These are phyloP conservation scores for Gasterosteus nipponicus DNA, from an alignment of 2,113 vertebrate species.

Conservation along the genomic window DNA sequence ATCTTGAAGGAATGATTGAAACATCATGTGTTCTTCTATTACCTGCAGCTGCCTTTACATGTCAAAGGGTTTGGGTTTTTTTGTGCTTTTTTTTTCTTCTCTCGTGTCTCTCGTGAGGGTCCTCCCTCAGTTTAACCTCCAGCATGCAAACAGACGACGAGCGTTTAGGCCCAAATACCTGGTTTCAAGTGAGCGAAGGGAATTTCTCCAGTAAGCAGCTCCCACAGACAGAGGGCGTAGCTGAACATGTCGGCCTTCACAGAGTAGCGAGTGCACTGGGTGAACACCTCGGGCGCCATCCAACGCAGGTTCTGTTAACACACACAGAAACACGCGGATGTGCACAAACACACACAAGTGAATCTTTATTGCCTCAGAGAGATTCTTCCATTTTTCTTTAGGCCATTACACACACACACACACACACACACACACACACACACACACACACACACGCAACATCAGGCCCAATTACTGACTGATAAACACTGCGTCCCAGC, in stretches of 20 bases:
- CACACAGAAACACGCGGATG: slow-evolving; percentile 1
- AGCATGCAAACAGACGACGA: neutral
- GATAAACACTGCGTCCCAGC: slow-evolving; percentile 50
- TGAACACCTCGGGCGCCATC: slow-evolving; percentile 98
- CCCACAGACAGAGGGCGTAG: slow-evolving; percentile 95
- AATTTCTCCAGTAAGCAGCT: slow-evolving; percentile 92
- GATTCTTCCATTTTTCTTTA: neutral
- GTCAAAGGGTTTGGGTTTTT: neutral
- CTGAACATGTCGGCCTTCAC: slow-evolving; percentile 96
- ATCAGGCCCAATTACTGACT: slow-evolving; percentile 49
- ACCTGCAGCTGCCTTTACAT: neutral
- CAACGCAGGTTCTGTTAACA: slow-evolving; percentile 91
- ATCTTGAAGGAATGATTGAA: neutral
- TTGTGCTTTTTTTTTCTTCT: no score
- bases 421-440: slow-evolving; percentile 11
- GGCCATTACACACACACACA: neutral
- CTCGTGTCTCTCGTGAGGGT: neutral
- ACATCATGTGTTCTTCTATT: neutral
- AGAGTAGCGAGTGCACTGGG: slow-evolving; percentile 92
- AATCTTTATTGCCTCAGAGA: neutral
- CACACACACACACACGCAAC: slow-evolving; percentile 9
- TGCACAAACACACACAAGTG: neutral
- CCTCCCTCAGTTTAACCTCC: neutral
- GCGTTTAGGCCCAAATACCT: slow-evolving; percentile 76
- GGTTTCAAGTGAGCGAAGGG: slow-evolving; percentile 95